Conservation (phyloP, 2,888 invertebrate genomes). For the Elmis aenea region DNA sequence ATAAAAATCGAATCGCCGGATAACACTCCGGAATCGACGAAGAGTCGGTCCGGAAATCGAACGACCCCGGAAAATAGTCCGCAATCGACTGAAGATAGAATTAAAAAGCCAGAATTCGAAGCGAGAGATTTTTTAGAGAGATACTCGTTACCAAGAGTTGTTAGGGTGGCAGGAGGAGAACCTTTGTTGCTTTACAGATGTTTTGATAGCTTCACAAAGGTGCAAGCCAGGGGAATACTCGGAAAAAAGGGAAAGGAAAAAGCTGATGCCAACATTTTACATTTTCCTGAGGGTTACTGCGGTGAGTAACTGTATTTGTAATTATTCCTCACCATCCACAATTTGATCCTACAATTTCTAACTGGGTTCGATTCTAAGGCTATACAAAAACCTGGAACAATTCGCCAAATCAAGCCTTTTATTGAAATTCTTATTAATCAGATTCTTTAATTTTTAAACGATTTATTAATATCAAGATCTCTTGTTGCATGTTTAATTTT, state of each 20-base stretch:
- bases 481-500: too few relatives aligned
- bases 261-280: constrained; percentile 54
- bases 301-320: constrained; percentile 48
- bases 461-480: too few relatives aligned
- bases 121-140: constrained; percentile 57
- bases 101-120: constrained; percentile 34
- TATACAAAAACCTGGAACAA: too few relatives aligned
- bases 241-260: constrained; percentile 53
- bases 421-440: too few relatives aligned
- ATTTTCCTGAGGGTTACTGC: constrained; percentile 63
- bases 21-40: constrained; percentile 37
- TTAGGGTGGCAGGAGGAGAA: constrained; percentile 54
- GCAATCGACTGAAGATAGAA: constrained; percentile 33
- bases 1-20: constrained; percentile 43
- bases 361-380: too few relatives aligned
- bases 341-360: too few relatives aligned
- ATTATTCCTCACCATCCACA: too few relatives aligned
- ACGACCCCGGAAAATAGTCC: constrained; percentile 31
- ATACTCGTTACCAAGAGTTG: constrained; percentile 58
- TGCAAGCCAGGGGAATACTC: constrained; percentile 56
- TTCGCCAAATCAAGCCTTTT: too few relatives aligned
- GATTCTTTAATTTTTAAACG: too few relatives aligned
- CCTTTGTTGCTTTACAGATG: constrained; percentile 60
- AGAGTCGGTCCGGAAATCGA: constrained; percentile 27
- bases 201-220: constrained; percentile 58